Conservation (phyloP, 2,888 invertebrate genomes). For the Folsomia manolachei region DNA sequence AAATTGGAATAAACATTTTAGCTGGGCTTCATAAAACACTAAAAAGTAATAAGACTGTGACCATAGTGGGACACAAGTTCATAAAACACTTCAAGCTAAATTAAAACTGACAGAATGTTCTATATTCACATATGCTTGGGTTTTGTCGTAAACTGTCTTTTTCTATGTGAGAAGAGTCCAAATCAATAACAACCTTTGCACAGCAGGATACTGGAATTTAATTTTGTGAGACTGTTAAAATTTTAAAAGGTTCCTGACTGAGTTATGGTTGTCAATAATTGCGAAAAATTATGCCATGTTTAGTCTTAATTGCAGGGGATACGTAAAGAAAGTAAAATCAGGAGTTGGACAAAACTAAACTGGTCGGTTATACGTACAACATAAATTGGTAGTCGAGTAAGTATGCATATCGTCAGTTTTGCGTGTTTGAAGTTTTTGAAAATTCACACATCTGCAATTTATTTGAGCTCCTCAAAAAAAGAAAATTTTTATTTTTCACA, state of each 20-base stretch:
- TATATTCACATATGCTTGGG: not conserved
- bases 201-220: not conserved
- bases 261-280: not conserved
- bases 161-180: not conserved
- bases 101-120: not conserved
- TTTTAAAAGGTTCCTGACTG: not conserved
- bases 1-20: not conserved
- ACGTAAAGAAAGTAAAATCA: too few species aligned
- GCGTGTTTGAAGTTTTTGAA: too few species aligned
- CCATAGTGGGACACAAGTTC: not conserved
- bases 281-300: too few species aligned
- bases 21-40: not conserved
- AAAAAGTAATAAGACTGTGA: not conserved
- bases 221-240: not conserved
- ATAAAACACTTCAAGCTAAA: constrained; percentile 6
- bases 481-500: not conserved
- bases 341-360: too few species aligned
- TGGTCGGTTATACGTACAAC: too few species aligned
- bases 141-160: too few species aligned
- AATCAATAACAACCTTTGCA: not conserved
- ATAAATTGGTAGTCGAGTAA: too few species aligned
- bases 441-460: not conserved
- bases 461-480: not conserved
- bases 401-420: too few species aligned
- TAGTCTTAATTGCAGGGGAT: too few species aligned